Evolutionary conservation across 2,113 vertebrate genomes (phyloP), one percentile per base, ranked within the genome.

Genomic region (Anser cygnoides): DNA sequence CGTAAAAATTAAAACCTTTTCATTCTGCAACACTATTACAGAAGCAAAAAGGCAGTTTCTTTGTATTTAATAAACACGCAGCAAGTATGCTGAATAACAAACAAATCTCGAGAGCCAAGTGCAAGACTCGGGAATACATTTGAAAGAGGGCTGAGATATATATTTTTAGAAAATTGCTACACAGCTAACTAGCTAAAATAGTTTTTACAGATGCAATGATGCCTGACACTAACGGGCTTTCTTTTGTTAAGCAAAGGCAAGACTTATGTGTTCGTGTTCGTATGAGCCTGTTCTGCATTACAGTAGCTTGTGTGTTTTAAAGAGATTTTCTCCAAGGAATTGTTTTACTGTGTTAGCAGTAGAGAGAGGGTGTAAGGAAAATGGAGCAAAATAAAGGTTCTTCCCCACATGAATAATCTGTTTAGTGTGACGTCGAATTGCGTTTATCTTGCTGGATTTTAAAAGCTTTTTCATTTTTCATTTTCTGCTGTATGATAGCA

Each of bases 21-120:
- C 87, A 94, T 97, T 98, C 94, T 97, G 68, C 81, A 95, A 77
- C 50, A 92, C 91, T 95, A 96, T 97, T 95, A 46, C 89, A 96
- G 96, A 97, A 97, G 94, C 89, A 97, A 97, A 98, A 98, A 93
- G 93, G 92, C 85, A 97, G 84, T 96, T 97, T 96, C 93, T 97
- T 95, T 84, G 86, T 96, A 95, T 97, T 97, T 97, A 97, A 94
- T 90, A 97, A 87, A 93, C 78, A 62, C 44, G 97, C 96, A 96
- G 94, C 96, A 93, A 89, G 70, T 62, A 88, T 93, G 93, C 95
- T 96, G 96, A 97, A 96, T 95, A 97, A 94, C 93, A 98, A 97
- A 96, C 92, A 96, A 91, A 84, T 86, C 95, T 95, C 95, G 94
- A 97, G 95, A 97, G 61, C 76, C 93, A 95, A 95, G 73, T 66